Base-by-base conservation (phyloP, 2,888 invertebrate species). In the Prostheceraeus crozeri region DNA sequence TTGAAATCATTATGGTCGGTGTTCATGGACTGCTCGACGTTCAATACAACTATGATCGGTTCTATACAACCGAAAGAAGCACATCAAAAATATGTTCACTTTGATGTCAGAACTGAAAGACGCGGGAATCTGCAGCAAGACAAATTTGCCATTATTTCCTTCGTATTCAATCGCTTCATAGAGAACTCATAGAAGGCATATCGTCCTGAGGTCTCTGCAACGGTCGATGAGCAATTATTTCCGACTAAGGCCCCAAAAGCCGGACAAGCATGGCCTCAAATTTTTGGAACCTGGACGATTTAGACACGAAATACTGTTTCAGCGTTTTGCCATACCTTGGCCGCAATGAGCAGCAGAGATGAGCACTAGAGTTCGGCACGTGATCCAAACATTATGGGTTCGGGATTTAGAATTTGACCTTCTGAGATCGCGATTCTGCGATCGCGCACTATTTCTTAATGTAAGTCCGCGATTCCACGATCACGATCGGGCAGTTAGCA, bases 291-390 rank as follows among this genome's bases (percentile, higher is more conserved):
- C n/a, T 40, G 40, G 40, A 14, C 19, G 40, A 40, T 40, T 14
- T 40, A 16, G 40, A n/a, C n/a, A 40, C 40, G 40, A 40, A 40
- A 40, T 40, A 40, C 40, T 40, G n/a, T 21, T 40, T 40, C 40
- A 40, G 19, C 40, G 40, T 40, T 16, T 40, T 21, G 14, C 40
- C 40, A 40, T n/a, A 40, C 19, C 40, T 40, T n/a, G 40, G n/a
- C 40, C 40, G n/a, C 19, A n/a, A 40, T 40, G 40, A 40, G 40
- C 40, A 40, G 40, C 40, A n/a, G n/a, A n/a, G n/a, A n/a, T n/a
- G n/a, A n/a, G n/a, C n/a, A n/a, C n/a, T n/a, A n/a, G n/a, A n/a
- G n/a, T n/a, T n/a, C n/a, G n/a, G n/a, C n/a, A n/a, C n/a, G n/a
- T n/a, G n/a, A n/a, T n/a, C n/a, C n/a, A n/a, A n/a, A n/a, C n/a